Base-by-base conservation (phyloP, 2,113 vertebrate species). In the Equus przewalskii region DNA sequence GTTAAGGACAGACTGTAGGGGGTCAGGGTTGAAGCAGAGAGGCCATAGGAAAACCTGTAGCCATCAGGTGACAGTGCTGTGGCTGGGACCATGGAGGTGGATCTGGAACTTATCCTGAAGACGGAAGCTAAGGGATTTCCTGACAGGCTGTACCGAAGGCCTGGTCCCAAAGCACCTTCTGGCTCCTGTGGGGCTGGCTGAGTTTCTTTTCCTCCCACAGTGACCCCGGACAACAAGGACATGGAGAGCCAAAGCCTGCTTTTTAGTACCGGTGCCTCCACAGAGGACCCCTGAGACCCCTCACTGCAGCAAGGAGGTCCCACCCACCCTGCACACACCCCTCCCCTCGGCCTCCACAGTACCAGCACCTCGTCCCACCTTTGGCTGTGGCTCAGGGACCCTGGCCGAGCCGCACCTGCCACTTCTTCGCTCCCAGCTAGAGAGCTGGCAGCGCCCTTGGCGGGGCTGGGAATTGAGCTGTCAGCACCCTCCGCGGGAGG, bases 401-500 rank as follows among this genome's bases (percentile, higher is more conserved):
- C 96, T 6, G 8, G 94, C 86, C 0, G 67, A 96, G 90, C 86
- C 36, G 64, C 92, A 96, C 79, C 95, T 94, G 94, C 69, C 26
- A 5, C 80, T 41, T 94, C 89, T 93, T 81, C 7, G 0, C 26
- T 70, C 83, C 83, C 60, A 24, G 89, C 83, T 33, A n/a, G 86
- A 60, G 69, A 67, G 78, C 96, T 96, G 93, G 92, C 94, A 81
- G 92, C 5, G 21, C 60, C 78, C 30, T 16, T 1, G 41, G 46
- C 64, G 33, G 72, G 81, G 69, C 95, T 87, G 67, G 75, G 84
- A 87, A 98, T 94, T 92, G 97, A 98, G 92, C 75, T 92, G 73
- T 96, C 86, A 89, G 76, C 54, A 21, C 70, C 65, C 82, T 83
- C 62, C 0, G 13, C 0, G 28, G 96, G 94, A 86, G 58, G 82